Percentiles rank a stretch among this genome's conserved stretches.
Conservation (phyloP, 1,140 invertebrate genomes). For the Dreissena rostriformis region DNA sequence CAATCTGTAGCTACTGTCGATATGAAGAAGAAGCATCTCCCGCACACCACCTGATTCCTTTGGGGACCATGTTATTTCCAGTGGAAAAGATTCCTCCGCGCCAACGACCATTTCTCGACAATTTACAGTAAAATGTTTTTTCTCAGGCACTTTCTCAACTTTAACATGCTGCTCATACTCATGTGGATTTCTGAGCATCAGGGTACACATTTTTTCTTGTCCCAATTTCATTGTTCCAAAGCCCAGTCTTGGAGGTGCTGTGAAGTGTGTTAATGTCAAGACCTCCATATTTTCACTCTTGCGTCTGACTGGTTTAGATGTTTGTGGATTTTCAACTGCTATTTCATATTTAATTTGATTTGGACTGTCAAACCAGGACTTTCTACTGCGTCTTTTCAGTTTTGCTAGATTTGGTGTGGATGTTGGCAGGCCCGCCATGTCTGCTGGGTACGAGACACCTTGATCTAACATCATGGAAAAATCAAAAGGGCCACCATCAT, state of each 20-base stretch:
- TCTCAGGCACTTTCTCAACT: constrained; percentile 73
- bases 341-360: constrained; percentile 61
- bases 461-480: constrained; percentile 24
- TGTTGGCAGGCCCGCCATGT: constrained; percentile 43
- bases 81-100: constrained; percentile 57
- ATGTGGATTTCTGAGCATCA: constrained; percentile 74
- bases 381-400: constrained; percentile 53
- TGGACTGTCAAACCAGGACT: constrained; percentile 72
- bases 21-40: constrained; percentile 72
- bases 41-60: constrained; percentile 64
- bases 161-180: constrained; percentile 75
- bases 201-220: constrained; percentile 59
- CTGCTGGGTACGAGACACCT: constrained; percentile 35
- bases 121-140: constrained; percentile 72
- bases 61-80: constrained; percentile 71
- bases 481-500: neutral
- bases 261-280: constrained; percentile 74
- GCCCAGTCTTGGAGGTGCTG: constrained; percentile 68
- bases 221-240: constrained; percentile 71
- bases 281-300: constrained; percentile 67
- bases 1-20: constrained; percentile 70
- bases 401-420: constrained; percentile 50
- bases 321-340: constrained; percentile 55
- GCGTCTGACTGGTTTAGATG: neutral
- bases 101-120: constrained; percentile 59